Percentiles rank a stretch among this genome's conserved stretches.
Conservation (phyloP, 64 coral and sea anemone genomes). For the Montipora sp. region DNA sequence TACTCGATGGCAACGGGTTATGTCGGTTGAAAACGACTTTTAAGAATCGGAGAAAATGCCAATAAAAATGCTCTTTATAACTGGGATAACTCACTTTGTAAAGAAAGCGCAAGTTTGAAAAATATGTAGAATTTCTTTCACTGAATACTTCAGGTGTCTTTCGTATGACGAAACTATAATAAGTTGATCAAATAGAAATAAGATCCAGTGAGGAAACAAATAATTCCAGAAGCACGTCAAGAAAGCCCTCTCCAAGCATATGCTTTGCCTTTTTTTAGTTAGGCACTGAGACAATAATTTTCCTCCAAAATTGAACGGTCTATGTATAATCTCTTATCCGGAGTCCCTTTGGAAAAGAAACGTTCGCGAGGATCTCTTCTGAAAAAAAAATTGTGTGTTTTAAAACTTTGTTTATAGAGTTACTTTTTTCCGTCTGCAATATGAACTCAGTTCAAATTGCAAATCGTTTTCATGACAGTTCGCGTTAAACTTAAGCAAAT, state of each 20-base stretch:
- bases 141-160: constrained; percentile 4
- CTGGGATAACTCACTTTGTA: constrained; percentile 1
- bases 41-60: constrained; percentile 7
- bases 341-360: not conserved
- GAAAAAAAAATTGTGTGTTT: not conserved
- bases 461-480: not conserved
- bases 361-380: not conserved
- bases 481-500: constrained; percentile 27
- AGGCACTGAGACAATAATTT: not conserved
- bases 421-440: not conserved
- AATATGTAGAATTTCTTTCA: not conserved
- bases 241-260: not conserved
- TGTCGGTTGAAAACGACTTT: constrained; percentile 18
- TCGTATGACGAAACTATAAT: not conserved
- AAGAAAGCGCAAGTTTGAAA: not conserved
- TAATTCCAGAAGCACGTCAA: not conserved
- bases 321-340: not conserved
- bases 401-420: not conserved
- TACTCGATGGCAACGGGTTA: not conserved
- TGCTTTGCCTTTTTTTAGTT: constrained; percentile 38
- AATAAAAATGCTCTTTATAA: not conserved
- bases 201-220: constrained; percentile 21
- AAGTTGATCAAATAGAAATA: not conserved
- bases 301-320: not conserved
- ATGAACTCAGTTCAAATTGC: not conserved